Evolutionary conservation across 2,888 invertebrate species (phyloP).

Genomic region (Oscheius sp.): DNA sequence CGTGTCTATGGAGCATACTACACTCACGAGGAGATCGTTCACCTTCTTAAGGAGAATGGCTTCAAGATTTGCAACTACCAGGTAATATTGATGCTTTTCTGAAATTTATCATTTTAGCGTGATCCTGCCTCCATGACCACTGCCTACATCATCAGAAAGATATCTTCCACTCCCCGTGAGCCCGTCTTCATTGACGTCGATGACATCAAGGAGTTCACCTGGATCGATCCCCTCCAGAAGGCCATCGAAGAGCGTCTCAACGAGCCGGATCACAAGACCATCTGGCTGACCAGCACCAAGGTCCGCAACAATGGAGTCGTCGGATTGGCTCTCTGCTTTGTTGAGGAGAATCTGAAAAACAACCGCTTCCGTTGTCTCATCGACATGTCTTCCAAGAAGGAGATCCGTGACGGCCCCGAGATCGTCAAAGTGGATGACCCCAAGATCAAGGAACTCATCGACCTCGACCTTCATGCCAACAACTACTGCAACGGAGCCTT

Average conservation of each 20-base stretch:
- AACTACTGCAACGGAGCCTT: conserved; percentile 84
- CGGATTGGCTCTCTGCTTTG: conserved; percentile 89
- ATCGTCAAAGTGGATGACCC: conserved; percentile 56
- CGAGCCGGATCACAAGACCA: conserved; percentile 76
- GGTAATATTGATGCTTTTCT: conserved; percentile 18
- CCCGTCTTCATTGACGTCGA: conserved; percentile 71
- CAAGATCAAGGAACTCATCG: conserved; percentile 68
- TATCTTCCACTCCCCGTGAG: conserved; percentile 55
- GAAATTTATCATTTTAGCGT: conserved; percentile 42
- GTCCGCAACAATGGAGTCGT: conserved; percentile 83
- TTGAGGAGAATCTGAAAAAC: conserved; percentile 71
- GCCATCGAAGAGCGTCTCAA: conserved; percentile 81
- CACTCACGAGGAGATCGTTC: conserved; percentile 61
- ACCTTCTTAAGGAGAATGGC: conserved; percentile 66
- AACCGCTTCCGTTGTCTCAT: conserved; percentile 72
- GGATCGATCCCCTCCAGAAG: conserved; percentile 73
- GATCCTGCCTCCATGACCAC: conserved; percentile 65
- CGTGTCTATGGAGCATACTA: conserved; percentile 66
- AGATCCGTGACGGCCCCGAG: conserved; percentile 61
- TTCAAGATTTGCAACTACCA: conserved; percentile 69
- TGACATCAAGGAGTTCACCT: conserved; percentile 70
- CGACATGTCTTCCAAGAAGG: conserved; percentile 68
- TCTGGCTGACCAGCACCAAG: conserved; percentile 78
- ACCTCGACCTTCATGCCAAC: conserved; percentile 86
- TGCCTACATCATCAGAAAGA: conserved; percentile 65